Evolutionary conservation across 2,888 invertebrate species (phyloP), one percentile per base, ranked within the genome.

Genomic region (Tetranychus piercei): DNA sequence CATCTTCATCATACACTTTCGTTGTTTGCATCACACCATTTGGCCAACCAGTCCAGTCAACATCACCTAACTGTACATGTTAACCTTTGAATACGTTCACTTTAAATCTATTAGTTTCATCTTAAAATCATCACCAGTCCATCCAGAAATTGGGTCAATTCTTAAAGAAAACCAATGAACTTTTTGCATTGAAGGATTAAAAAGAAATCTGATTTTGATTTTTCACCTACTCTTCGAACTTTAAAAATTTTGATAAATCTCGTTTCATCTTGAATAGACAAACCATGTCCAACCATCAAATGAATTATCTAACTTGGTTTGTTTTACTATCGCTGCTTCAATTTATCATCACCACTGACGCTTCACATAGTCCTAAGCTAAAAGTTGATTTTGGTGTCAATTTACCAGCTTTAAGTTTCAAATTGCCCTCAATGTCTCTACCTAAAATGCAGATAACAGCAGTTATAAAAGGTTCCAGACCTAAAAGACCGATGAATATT

Each of bases 41-140:
- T 69, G 67, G n/a, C 67, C 67, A 67, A 69, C 20, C 69, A 69
- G 22, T 69, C n/a, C 18, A 67, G 67, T 67, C 55, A 55, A 15
- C 55, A 55, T 15, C 55, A 15, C 15, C 15, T 55, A 55, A 9
- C 55, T 55, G 55, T 55, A 15, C 55, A 15, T 55, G 55, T 55
- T 55, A 55, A 15, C 55, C 55, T 55, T 55, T 55, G 55, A 55
- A 55, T 55, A 55, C 15, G 15, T 55, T 55, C 9, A 55, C 55
- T 55, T 55, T 55, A 15, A 9, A 55, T 55, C 55, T 9, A 15
- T 55, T 55, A 55, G 11, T 55, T 55, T 9, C 15, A 55, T 55
- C 15, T 15, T 55, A 15, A 15, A 55, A 15, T 7, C 15, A 55
- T 15, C 9, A 55, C 11, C 15, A 15, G 15, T 15, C 55, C 2